Percentiles rank a stretch among this genome's conserved stretches.
These are phyloP conservation scores for Rhabdomys dilectus DNA, from an alignment of 2,113 vertebrate species.

Conservation along the genomic window DNA sequence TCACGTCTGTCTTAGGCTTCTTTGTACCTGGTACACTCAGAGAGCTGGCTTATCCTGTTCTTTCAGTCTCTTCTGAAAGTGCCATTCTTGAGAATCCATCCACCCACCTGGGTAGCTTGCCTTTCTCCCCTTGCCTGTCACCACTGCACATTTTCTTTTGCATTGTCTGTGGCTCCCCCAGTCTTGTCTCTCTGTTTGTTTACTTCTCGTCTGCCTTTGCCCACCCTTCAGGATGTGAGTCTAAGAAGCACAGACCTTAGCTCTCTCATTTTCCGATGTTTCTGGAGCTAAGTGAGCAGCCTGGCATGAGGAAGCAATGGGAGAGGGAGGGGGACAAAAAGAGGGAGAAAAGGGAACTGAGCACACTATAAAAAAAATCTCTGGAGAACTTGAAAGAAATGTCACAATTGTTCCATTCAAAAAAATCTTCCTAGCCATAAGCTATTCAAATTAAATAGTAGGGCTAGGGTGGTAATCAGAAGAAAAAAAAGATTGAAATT, in stretches of 20 bases:
- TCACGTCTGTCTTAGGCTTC: neutral
- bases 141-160: neutral
- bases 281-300: neutral
- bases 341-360: neutral
- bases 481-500: neutral
- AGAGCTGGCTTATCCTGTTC: neutral
- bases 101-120: neutral
- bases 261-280: neutral
- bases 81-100: neutral
- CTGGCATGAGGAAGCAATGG: neutral
- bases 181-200: neutral
- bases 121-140: neutral
- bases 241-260: neutral
- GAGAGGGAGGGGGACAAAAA: neutral
- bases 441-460: conserved; percentile 26
- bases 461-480: neutral
- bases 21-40: neutral
- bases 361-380: neutral
- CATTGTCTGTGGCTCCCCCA: neutral
- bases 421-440: conserved; percentile 37
- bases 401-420: conserved; percentile 11
- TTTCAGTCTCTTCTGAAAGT: neutral
- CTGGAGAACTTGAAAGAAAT: conserved; percentile 51
- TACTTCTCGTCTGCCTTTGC: conserved; percentile 16
- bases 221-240: neutral